A percentile compares a stretch with the other conserved stretches of the same genome.
These are phyloP conservation scores for Philaethria dido DNA, from an alignment of 2,888 invertebrate species.

Conservation along the genomic window DNA sequence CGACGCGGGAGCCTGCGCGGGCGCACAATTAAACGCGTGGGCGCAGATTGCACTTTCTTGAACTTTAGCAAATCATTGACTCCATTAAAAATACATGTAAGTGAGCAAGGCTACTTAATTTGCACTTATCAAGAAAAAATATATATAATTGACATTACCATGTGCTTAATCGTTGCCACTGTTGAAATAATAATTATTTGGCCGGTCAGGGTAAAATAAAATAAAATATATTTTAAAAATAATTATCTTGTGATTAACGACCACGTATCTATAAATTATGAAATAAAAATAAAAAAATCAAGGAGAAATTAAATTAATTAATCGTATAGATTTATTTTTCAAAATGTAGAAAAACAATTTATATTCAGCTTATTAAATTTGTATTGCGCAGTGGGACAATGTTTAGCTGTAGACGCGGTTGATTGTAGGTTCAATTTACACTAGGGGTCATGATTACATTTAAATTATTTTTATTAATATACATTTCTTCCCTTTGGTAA, in stretches of 20 bases:
- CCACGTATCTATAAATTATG: not conserved
- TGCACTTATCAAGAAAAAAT: slow-evolving; percentile 12
- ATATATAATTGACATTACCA: slow-evolving; percentile 15
- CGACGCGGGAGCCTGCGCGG: slow-evolving; percentile 52
- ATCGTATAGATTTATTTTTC: no score
- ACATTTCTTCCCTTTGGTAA: not conserved
- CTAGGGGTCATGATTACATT: no score
- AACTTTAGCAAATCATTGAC: slow-evolving; percentile 47
- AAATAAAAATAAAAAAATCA: not conserved
- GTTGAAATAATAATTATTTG: slow-evolving; percentile 4
- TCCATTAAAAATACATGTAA: slow-evolving; percentile 38
- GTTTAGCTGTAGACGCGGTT: no score
- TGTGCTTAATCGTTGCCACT: not conserved
- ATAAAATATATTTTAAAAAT: not conserved
- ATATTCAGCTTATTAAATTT: no score
- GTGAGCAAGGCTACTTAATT: slow-evolving; percentile 15
- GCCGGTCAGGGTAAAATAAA: not conserved
- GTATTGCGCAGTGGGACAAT: no score
- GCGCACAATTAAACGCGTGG: slow-evolving; percentile 57
- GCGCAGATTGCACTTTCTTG: slow-evolving; percentile 59
- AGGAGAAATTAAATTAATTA: no score
- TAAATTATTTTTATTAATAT: no score
- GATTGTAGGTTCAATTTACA: no score
- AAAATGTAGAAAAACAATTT: no score
- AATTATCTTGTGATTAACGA: not conserved